phyloP scores from a whole-genome alignment of 2,888 invertebrate species.

The Galeopsomyia nigrocyanea region DNA sequence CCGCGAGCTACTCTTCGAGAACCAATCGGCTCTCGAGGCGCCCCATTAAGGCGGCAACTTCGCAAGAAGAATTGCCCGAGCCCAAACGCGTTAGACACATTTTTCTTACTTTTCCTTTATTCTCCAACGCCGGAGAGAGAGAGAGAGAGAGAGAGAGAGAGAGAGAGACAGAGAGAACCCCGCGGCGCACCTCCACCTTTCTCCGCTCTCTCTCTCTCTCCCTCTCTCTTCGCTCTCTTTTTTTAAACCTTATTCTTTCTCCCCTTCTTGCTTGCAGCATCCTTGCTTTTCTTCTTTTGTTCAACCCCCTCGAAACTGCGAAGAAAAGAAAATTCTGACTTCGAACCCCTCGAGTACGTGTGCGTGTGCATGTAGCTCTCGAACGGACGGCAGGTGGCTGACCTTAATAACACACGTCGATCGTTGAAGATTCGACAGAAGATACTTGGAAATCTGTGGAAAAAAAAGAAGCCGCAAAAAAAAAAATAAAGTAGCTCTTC shows the following conservation, averaged over 20 bases:
- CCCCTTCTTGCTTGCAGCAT: constrained; percentile 55
- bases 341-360: not conserved
- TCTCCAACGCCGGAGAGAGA: too few relatives aligned
- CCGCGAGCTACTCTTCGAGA: constrained; percentile 66
- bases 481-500: constrained; percentile 13
- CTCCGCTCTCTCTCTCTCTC: constrained; percentile 16
- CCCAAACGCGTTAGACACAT: constrained; percentile 67
- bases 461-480: constrained; percentile 9
- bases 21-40: constrained; percentile 67
- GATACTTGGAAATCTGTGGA: constrained; percentile 28
- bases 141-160: too few relatives aligned
- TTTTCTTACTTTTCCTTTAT: constrained; percentile 70
- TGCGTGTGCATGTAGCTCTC: constrained; percentile 50
- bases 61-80: constrained; percentile 68
- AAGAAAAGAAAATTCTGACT: constrained; percentile 33
- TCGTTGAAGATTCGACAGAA: not conserved
- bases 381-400: constrained; percentile 68
- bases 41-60: constrained; percentile 69
- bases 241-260: constrained; percentile 40
- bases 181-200: constrained; percentile 25
- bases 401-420: constrained; percentile 65
- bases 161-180: too few relatives aligned
- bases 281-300: constrained; percentile 64
- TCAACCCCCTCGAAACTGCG: constrained; percentile 51
- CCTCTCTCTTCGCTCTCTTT: constrained; percentile 47